Percentiles rank a stretch among this genome's conserved stretches.
These are phyloP conservation scores for Apodemus agrarius DNA, from an alignment of 2,797 vertebrate genomes.

Conservation along the genomic window DNA sequence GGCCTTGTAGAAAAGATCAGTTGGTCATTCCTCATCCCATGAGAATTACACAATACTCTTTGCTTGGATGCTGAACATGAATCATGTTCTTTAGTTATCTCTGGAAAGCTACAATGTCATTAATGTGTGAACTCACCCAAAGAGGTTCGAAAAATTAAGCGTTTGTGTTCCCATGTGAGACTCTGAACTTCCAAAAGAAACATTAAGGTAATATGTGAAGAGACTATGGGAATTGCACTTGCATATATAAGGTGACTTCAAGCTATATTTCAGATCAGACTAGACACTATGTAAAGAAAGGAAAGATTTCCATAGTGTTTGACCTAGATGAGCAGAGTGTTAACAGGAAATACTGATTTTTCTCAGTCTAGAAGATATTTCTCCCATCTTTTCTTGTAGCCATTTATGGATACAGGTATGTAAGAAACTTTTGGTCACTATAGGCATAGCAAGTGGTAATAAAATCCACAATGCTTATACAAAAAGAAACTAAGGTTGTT, in stretches of 20 bases:
- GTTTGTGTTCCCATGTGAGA: neutral
- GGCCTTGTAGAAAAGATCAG: neutral
- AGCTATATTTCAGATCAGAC: neutral
- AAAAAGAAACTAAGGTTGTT: neutral
- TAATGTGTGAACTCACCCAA: neutral
- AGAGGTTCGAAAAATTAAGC: neutral
- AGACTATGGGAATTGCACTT: neutral
- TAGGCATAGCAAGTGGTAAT: neutral
- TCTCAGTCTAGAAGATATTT: neutral
- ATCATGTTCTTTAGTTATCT: neutral
- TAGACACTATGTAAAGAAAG: neutral
- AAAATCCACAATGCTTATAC: neutral
- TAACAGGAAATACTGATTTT: neutral
- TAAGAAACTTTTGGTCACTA: neutral
- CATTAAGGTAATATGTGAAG: neutral
- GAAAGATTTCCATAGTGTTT: too few species aligned
- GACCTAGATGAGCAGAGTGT: too few species aligned
- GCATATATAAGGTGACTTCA: too few species aligned
- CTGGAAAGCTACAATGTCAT: neutral
- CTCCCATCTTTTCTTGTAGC: neutral
- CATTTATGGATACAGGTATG: neutral
- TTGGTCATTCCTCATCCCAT: neutral
- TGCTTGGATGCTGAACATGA: neutral
- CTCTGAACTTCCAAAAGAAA: neutral
- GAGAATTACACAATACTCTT: neutral